Evolutionary conservation across 2,797 vertebrate genomes (phyloP).

Genomic region (Acanthurus leucopareius): DNA sequence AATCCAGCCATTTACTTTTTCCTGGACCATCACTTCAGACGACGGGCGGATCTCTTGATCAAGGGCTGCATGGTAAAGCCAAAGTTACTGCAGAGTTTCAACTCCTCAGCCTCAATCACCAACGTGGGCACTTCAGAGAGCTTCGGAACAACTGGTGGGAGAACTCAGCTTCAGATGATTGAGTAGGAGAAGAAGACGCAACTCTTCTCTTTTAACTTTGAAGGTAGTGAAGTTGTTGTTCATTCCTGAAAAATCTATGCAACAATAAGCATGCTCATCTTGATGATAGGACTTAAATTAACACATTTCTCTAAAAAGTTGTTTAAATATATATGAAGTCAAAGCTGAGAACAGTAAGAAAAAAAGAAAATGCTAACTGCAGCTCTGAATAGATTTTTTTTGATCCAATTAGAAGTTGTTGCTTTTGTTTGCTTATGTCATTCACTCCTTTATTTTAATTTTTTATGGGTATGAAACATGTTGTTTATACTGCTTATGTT

Average conservation of each 20-base stretch:
- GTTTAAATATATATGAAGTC: neutral
- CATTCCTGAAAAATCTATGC: neutral
- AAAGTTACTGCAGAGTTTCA: conserved; percentile 37
- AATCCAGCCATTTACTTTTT: conserved; percentile 91
- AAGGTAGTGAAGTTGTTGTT: conserved; percentile 11
- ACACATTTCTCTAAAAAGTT: neutral
- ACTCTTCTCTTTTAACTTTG: neutral
- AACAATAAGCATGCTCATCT: neutral
- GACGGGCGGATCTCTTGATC: conserved; percentile 48
- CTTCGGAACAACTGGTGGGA: conserved; percentile 49
- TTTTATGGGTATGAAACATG: neutral
- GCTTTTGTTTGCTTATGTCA: neutral
- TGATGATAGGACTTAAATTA: neutral
- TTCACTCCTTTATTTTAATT: neutral
- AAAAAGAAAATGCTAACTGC: neutral
- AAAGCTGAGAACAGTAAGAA: too few species aligned
- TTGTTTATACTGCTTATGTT: neutral
- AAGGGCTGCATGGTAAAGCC: conserved; percentile 50
- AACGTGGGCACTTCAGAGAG: conserved; percentile 73
- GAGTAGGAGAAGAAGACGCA: conserved; percentile 33
- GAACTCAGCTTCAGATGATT: conserved; percentile 58
- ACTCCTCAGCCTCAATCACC: conserved; percentile 71
- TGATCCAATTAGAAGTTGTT: neutral
- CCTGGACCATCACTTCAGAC: conserved; percentile 89
- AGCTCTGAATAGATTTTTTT: neutral